Conservation (phyloP, 2,113 vertebrate species). For the Microcebus ravelobensis region DNA sequence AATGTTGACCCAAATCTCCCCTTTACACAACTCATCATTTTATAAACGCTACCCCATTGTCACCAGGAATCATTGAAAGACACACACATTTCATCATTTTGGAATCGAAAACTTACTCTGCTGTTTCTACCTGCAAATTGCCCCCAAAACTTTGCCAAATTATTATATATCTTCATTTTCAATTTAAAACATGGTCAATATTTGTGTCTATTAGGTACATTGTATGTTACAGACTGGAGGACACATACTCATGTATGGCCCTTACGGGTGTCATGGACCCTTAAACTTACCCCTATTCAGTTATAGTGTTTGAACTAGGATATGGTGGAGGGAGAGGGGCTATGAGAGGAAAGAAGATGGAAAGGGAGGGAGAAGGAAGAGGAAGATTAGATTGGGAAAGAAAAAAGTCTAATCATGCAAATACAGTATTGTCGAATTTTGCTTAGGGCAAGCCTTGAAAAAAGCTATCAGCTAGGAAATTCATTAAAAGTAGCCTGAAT, state of each 20-base stretch:
- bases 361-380: not conserved
- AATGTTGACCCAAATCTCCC: not conserved
- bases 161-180: not conserved
- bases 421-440: not conserved
- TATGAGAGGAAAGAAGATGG: not conserved
- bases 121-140: not conserved
- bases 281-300: not conserved
- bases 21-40: not conserved
- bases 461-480: not conserved
- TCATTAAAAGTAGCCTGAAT: not conserved
- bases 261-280: fast-evolving
- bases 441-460: not conserved
- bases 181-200: not conserved
- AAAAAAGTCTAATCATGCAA: not conserved
- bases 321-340: not conserved
- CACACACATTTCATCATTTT: not conserved
- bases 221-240: not conserved
- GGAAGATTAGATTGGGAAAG: not conserved
- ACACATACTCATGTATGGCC: not conserved
- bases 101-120: not conserved
- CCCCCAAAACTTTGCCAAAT: not conserved
- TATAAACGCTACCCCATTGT: not conserved
- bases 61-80: not conserved
- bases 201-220: not conserved
- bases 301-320: not conserved